Conservation (phyloP, 2,888 invertebrate species). For the Drosophila lutescens region DNA sequence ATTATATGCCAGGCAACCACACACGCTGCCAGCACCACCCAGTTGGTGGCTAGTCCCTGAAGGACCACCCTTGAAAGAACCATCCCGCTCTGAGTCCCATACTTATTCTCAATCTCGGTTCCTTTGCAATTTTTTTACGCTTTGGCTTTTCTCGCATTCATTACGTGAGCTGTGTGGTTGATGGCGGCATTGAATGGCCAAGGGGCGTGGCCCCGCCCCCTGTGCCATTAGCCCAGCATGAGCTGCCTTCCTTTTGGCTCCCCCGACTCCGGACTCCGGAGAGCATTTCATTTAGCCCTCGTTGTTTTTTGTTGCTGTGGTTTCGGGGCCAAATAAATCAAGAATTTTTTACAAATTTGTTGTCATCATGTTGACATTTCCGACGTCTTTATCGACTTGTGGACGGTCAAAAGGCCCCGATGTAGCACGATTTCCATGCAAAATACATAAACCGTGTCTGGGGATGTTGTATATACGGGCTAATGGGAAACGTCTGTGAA, state of each 20-base stretch:
- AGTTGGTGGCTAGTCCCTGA: constrained; percentile 12
- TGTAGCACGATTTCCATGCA: constrained; percentile 46
- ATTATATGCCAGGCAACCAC: constrained; percentile 67
- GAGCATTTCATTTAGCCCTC: constrained; percentile 65
- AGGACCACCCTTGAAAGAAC: neutral
- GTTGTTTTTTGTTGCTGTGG: constrained; percentile 41
- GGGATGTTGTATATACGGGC: constrained; percentile 18
- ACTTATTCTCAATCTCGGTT: constrained; percentile 29
- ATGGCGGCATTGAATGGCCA: constrained; percentile 34
- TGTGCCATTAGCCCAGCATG: constrained; percentile 66
- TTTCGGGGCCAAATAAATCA: constrained; percentile 68
- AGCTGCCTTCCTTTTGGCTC: constrained; percentile 7
- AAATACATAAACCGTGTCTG: constrained; percentile 43
- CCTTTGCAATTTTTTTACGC: constrained; percentile 57
- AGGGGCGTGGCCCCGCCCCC: constrained; percentile 17
- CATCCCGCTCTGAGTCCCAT: neutral
- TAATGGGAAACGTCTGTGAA: constrained; percentile 50
- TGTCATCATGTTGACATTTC: constrained; percentile 80
- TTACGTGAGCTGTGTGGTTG: constrained; percentile 73
- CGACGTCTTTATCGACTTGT: constrained; percentile 69
- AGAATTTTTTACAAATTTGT: constrained; percentile 79
- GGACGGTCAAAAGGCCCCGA: constrained; percentile 34
- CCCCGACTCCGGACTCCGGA: neutral
- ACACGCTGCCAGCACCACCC: constrained; percentile 15
- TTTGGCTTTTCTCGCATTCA: constrained; percentile 68